Percentiles rank a stretch among this genome's conserved stretches.
Conservation (phyloP, 2,888 invertebrate genomes). For the Lithophane socia region DNA sequence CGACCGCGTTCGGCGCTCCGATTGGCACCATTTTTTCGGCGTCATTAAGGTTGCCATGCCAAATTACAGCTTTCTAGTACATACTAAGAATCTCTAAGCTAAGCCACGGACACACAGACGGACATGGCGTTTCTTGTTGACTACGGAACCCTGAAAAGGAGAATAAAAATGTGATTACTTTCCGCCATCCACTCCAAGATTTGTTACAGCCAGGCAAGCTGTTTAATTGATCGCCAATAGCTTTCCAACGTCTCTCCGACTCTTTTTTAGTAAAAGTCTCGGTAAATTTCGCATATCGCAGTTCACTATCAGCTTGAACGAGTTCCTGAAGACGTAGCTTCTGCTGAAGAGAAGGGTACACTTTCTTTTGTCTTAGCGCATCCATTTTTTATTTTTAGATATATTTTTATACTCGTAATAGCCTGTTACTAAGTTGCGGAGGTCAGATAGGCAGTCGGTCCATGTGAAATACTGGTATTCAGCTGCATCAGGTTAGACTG, state of each 20-base stretch:
- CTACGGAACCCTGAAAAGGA: too few species aligned
- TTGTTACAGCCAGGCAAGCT: neutral
- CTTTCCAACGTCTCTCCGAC: neutral
- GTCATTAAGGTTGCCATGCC: too few species aligned
- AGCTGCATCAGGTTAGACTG: neutral
- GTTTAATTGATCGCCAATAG: neutral
- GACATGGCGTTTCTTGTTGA: too few species aligned
- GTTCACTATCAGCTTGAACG: neutral
- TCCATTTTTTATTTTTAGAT: neutral
- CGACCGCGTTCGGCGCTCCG: too few species aligned
- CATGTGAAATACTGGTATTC: too few species aligned
- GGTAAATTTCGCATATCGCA: neutral
- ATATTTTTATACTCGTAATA: neutral
- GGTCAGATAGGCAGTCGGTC: too few species aligned
- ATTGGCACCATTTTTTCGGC: too few species aligned
- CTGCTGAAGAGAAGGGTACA: neutral
- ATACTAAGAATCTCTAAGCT: too few species aligned
- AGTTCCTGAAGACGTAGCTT: neutral
- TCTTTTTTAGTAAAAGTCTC: neutral
- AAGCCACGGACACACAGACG: too few species aligned
- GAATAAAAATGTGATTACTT: constrained; percentile 2
- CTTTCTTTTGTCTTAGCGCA: neutral
- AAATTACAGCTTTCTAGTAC: too few species aligned
- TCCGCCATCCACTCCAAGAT: constrained; percentile 8
- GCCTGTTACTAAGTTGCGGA: too few species aligned